Evolutionary conservation across 1,140 invertebrate species (phyloP), one percentile per base, ranked within the genome.

Genomic region (Ptiloglossa arizonensis): DNA sequence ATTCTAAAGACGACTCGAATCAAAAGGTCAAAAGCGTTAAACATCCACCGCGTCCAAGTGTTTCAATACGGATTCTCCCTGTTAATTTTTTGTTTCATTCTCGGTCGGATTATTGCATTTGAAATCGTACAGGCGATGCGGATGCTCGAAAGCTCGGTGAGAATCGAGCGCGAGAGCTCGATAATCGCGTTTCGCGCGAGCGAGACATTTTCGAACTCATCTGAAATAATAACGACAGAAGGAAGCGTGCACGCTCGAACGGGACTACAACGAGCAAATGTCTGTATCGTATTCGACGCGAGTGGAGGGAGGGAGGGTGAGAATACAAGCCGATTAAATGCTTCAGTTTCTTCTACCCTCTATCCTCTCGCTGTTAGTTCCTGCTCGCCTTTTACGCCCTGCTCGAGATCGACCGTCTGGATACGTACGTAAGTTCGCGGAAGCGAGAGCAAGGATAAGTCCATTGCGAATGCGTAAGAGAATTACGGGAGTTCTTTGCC

Each of bases 381-480:
- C 29, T 11, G 52, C 32, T 72, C 60, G 50, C 19, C 22, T 64
- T 64, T 67, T 73, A 63, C 66, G 35, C 59, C 38, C 48, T 67
- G 32, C 74, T 57, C 35, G 50, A 77, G 81, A 81, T 71, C 52
- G 17, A 22, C n/a, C 27, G 54, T 35, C 44, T 22, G 67, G 62
- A 78, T 78, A 68, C 29, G 38, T 13, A 44, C 11, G 32, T 50
- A 63, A 68, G 73, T 32, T 54, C 75, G 60, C 38, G 76, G 52
- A 52, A 78, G 41, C 72, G 66, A 59, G 71, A 44, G 68, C 73
- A 69, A 66, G 52, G 75, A 59, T 83, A 83, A 83, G 70, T 86
- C 82, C 83, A 87, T 86, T 87, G 85, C 88, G 77, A 87, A 88
- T 86, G 87, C 79, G 83, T 91, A 89, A 91, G 87, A 83, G 88